Percentiles rank a stretch among this genome's conserved stretches.
phyloP scores from a whole-genome alignment of 2,113 vertebrate genomes.

The Tetrao urogallus region DNA sequence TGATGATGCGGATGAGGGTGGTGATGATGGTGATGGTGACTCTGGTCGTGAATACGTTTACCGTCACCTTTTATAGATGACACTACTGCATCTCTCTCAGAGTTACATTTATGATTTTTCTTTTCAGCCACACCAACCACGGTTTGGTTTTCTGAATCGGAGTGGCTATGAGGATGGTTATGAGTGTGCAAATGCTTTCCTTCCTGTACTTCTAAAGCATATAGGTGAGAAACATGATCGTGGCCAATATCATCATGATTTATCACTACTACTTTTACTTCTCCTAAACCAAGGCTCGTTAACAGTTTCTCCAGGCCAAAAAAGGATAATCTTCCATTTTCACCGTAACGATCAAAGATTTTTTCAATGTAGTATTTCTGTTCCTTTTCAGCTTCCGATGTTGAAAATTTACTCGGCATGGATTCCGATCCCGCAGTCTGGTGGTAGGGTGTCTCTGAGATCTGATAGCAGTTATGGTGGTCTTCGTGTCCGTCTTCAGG shows the following conservation, averaged over 20 bases:
- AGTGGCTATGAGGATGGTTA: conserved; percentile 67
- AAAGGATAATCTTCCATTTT: conserved; percentile 90
- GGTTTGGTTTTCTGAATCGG: conserved; percentile 76
- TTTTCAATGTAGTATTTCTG: conserved; percentile 93
- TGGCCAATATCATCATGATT: conserved; percentile 93
- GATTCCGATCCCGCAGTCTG: conserved; percentile 70
- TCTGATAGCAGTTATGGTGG: conserved; percentile 85
- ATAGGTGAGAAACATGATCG: conserved; percentile 93
- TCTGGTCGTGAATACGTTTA: conserved; percentile 55
- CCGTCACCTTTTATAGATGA: conserved; percentile 56
- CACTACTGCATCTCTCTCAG: conserved; percentile 57
- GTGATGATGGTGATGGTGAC: conserved; percentile 61
- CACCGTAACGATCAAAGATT: conserved; percentile 91
- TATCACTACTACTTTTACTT: conserved; percentile 88
- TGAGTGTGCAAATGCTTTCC: conserved; percentile 85
- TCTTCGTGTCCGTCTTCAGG: conserved; percentile 61
- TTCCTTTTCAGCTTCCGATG: conserved; percentile 82
- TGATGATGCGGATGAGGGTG: conserved; percentile 69
- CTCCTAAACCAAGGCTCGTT: conserved; percentile 90
- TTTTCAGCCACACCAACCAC: conserved; percentile 30
- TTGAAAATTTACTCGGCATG: conserved; percentile 67
- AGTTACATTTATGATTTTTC: conserved; percentile 70
- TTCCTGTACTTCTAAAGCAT: conserved; percentile 89
- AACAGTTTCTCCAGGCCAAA: conserved; percentile 92
- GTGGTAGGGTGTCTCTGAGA: conserved; percentile 83